A percentile compares a stretch with the other conserved stretches of the same genome.
phyloP scores from a whole-genome alignment of 2,113 vertebrate genomes.

The Hypocryptadius cinnamomeus region DNA sequence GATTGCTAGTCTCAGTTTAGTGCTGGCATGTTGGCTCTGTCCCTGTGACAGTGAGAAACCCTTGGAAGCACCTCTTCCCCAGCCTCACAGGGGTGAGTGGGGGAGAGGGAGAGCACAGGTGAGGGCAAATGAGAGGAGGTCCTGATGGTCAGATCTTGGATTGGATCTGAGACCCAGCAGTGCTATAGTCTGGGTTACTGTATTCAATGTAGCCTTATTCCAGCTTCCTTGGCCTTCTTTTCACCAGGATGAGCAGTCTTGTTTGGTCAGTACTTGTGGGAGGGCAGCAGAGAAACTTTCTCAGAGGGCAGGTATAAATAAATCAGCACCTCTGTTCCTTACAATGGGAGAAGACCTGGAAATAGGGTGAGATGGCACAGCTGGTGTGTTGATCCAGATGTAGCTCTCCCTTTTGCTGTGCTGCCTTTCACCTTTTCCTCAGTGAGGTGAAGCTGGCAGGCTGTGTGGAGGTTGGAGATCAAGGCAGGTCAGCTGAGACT shows the following conservation, averaged over 20 bases:
- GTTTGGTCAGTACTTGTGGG: background rate
- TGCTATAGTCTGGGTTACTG: background rate
- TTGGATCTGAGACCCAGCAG: background rate
- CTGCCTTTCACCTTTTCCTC: background rate
- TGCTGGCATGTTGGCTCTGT: background rate
- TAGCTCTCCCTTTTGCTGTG: background rate
- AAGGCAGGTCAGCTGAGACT: background rate
- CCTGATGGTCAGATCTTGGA: background rate
- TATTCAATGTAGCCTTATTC: background rate
- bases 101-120: background rate
- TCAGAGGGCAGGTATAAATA: background rate
- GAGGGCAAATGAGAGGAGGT: background rate
- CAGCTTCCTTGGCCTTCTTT: background rate
- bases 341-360: background rate
- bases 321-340: background rate
- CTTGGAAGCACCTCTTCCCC: background rate
- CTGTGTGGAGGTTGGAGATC: background rate
- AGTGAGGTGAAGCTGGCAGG: background rate
- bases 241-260: background rate
- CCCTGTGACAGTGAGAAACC: background rate
- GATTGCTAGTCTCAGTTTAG: background rate
- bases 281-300: background rate
- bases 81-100: background rate
- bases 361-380: background rate
- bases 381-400: background rate